Evolutionary conservation across 1,140 invertebrate species (phyloP), one percentile per base, ranked within the genome.

Genomic region (Hypothenemus hampei): DNA sequence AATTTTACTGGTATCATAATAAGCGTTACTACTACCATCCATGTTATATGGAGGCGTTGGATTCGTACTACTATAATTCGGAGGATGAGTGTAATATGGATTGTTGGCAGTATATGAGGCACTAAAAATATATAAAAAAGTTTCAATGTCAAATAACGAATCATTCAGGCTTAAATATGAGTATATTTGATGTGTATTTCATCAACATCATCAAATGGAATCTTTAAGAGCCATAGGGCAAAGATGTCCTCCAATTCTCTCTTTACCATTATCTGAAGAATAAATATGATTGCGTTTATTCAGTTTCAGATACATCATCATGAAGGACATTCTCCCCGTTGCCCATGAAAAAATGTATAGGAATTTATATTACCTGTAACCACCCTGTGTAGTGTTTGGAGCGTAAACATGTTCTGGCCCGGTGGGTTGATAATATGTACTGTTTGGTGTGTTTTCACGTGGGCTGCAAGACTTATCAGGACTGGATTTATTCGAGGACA

Each of bases 381-480:
- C 40, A 45, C 53, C 65, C 31, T 68, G 59, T 8, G 60, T 64
- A 4, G 64, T 65, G 26, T 63, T 62, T 19, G 63, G 53, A 75
- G 75, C 26, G 76, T 80, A 64, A 78, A 83, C 26, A 78, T 80
- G 58, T 79, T 80, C 70, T 77, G 78, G 56, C 80, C 79, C 70
- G 77, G 78, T 7, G 3, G 79, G 77, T 35, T 80, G 76, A 3
- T 78, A 74, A 71, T 81, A 82, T 13, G 77, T 75, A 15, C 76
- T 76, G 11, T 80, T 78, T n/a, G 73, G 73, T 2, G 78, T 77
- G 57, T 74, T 79, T 58, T 82, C 81, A 3, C 78, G 71, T 5
- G 81, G 81, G 65, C 81, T 83, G 63, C 81, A 83, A 60, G 81
- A 83, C 65, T 85, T 85, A 48, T 86, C 83, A 1, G 84, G 83